Conservation (phyloP, 2,113 vertebrate genomes). For the Malurus elegans region DNA sequence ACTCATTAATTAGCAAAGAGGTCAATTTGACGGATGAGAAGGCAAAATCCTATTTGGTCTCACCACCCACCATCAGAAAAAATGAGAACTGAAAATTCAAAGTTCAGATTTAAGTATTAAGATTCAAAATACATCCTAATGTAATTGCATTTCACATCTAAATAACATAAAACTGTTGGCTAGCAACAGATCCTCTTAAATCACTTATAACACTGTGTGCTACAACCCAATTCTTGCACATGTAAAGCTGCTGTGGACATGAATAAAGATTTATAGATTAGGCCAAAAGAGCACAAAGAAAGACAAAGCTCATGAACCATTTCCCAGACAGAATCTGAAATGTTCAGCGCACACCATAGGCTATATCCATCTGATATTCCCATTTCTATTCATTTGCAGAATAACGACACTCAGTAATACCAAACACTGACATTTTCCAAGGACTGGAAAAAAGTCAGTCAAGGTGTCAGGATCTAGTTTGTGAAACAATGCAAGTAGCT, state of each 20-base stretch:
- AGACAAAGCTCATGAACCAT: background rate
- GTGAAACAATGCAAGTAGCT: background rate
- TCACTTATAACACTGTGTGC: background rate
- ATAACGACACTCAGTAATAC: background rate
- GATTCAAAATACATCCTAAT: background rate
- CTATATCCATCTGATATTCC: background rate
- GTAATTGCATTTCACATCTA: conserved; percentile 35
- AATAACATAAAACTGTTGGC: conserved; percentile 12
- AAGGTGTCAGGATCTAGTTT: background rate
- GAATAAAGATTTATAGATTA: background rate
- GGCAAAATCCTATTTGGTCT: conserved; percentile 3
- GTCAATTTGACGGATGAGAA: conserved; percentile 39
- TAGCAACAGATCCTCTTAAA: background rate
- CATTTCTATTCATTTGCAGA: background rate
- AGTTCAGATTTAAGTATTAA: background rate
- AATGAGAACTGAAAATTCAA: conserved; percentile 37
- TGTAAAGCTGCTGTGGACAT: background rate
- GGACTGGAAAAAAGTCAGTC: background rate
- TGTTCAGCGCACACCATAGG: background rate
- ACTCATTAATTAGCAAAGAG: conserved; percentile 65
- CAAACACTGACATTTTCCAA: background rate
- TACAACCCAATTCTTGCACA: background rate
- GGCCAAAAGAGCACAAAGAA: background rate
- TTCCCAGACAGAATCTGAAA: background rate
- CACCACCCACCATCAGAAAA: background rate